Evolutionary conservation across 2,888 invertebrate genomes (phyloP).

Genomic region (Synanthedon formicaeformis): DNA sequence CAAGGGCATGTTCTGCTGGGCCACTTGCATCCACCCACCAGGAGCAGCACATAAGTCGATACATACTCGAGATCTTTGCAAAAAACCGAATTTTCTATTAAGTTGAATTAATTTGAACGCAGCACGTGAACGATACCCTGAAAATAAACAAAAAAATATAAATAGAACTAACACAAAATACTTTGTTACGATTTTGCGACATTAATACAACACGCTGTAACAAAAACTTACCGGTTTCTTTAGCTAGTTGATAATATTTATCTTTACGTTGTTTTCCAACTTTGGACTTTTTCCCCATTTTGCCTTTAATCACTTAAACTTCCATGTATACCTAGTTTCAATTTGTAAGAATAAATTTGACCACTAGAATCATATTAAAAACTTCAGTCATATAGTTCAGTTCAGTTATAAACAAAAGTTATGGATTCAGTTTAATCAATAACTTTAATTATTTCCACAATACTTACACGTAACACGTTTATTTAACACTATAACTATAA

Average conservation of each 20-base stretch:
- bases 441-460: too few species aligned
- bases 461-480: too few species aligned
- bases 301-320: conserved; percentile 15
- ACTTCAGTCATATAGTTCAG: too few species aligned
- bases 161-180: neutral
- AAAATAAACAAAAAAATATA: conserved; percentile 12
- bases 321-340: neutral
- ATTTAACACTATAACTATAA: too few species aligned
- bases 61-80: conserved; percentile 95
- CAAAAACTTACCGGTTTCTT: conserved; percentile 87
- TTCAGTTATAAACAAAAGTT: too few species aligned
- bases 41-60: conserved; percentile 99
- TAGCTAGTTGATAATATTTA: conserved; percentile 98
- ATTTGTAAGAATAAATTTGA: too few species aligned
- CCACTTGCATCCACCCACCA: conserved; percentile 99
- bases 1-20: conserved; percentile 96
- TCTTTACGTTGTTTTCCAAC: conserved; percentile 98
- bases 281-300: conserved; percentile 96
- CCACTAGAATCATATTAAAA: too few species aligned
- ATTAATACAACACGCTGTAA: too few species aligned
- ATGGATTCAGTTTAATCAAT: too few species aligned
- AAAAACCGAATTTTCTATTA: conserved; percentile 96
- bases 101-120: conserved; percentile 99
- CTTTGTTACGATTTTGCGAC: neutral
- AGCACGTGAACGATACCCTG: conserved; percentile 96